Evolutionary conservation across 2,797 vertebrate species (phyloP).

Genomic region (Periparus ater): DNA sequence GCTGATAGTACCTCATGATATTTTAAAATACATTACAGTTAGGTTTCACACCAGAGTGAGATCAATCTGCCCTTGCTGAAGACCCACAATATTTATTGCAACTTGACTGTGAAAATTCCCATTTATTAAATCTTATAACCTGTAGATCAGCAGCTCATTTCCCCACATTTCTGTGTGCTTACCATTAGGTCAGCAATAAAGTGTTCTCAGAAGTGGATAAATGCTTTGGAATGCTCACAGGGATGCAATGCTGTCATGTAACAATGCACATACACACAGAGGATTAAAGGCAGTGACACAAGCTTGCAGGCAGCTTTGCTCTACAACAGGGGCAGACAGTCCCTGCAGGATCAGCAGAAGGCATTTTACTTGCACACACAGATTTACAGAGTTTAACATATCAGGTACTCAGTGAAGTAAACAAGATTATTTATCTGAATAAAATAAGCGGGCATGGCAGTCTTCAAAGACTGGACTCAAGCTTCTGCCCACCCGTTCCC

Average conservation of each 20-base stretch:
- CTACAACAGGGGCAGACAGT: neutral
- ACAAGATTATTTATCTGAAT: neutral
- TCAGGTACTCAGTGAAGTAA: neutral
- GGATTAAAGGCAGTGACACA: neutral
- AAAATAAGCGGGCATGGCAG: neutral
- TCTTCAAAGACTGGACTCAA: neutral
- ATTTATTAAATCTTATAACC: neutral
- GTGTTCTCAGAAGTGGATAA: neutral
- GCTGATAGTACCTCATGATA: conserved; percentile 17
- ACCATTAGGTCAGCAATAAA: neutral
- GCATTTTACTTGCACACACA: neutral
- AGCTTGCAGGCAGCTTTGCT: neutral
- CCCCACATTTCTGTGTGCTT: neutral
- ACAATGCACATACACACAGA: neutral
- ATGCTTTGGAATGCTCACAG: neutral
- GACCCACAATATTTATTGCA: neutral
- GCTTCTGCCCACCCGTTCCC: neutral
- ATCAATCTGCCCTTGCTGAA: neutral
- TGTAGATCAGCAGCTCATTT: neutral
- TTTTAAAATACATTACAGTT: neutral
- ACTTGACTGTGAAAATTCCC: neutral
- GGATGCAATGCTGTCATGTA: neutral
- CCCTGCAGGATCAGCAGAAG: neutral
- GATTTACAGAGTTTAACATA: neutral
- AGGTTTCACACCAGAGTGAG: neutral